These are phyloP conservation scores for Salmo trutta DNA, from an alignment of 2,797 vertebrate species.

Conservation along the genomic window DNA sequence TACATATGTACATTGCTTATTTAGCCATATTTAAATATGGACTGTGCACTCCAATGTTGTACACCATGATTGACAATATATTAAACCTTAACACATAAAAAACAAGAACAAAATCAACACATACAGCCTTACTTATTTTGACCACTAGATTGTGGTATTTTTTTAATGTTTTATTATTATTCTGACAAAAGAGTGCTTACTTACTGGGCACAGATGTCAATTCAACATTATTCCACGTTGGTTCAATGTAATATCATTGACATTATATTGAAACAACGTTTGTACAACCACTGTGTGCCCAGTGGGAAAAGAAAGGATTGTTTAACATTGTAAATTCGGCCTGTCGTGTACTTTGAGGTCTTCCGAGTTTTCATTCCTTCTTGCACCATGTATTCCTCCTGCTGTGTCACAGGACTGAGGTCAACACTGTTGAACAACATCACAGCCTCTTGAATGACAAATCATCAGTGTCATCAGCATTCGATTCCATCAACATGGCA, in stretches of 20 bases:
- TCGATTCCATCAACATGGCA: neutral
- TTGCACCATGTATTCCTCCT: neutral
- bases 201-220: too few species aligned
- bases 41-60: neutral
- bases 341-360: neutral
- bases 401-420: slow-evolving; percentile 1
- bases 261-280: too few species aligned
- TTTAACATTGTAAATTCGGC: neutral
- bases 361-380: slow-evolving; percentile 4
- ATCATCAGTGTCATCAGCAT: neutral
- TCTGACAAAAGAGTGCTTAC: neutral
- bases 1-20: neutral
- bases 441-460: neutral
- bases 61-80: neutral
- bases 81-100: neutral
- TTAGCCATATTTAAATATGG: neutral
- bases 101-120: neutral
- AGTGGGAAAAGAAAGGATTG: neutral
- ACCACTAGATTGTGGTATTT: neutral
- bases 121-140: neutral
- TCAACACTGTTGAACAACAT: neutral
- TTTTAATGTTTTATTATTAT: too few species aligned
- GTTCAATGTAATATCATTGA: too few species aligned
- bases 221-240: too few species aligned
- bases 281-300: too few species aligned